Evolutionary conservation across 2,113 vertebrate species (phyloP), one percentile per base, ranked within the genome.

Genomic region (Cygnus atratus): DNA sequence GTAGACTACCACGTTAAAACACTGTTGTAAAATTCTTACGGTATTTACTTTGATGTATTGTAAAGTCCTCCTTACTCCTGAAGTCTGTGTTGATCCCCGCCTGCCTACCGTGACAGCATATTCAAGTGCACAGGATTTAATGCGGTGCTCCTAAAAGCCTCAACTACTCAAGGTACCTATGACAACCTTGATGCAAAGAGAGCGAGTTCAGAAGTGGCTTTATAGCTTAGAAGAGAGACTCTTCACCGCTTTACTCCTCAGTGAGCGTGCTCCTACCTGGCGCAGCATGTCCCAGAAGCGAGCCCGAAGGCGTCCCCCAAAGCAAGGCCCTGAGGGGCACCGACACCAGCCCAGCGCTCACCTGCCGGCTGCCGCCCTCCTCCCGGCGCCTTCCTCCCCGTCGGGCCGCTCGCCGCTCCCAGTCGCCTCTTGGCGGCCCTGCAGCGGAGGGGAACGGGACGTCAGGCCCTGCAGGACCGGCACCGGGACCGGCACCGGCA

Each of bases 381-480:
- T 55, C 35, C 52, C 18, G 29, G 84, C 10, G 21, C 63, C 41
- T 82, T 90, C 33, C 29, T 92, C n/a, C 9, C 78, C 22, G 72
- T 63, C 66, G 50, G 55, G 16, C 15, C 44, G 31, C 95, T 37
- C 59, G 62, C 35, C 73, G 93, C 95, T 13, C 39, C 94, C 80
- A 97, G 79, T 1, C 97, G 96, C 71, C 98, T 97, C 91, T 98
- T 98, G 26, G 97, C 97, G 52, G 98, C 98, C 95, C 98, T 98
- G 28, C 11, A 93, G 1, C 0, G 11, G 14, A 95, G 4, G 10
- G 22, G 13, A 41, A 29, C 25, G 26, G 25, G 13, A 43, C 2
- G 43, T 92, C 20, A 93, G 37, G 6, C 26, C 70, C 12, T 24
- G 14, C 33, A 16, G 15, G 19, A 28, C 35, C 31, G 19, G 55